Base-by-base conservation (phyloP, 2,113 vertebrate genomes). In the Chaetorhynchus papuensis region DNA sequence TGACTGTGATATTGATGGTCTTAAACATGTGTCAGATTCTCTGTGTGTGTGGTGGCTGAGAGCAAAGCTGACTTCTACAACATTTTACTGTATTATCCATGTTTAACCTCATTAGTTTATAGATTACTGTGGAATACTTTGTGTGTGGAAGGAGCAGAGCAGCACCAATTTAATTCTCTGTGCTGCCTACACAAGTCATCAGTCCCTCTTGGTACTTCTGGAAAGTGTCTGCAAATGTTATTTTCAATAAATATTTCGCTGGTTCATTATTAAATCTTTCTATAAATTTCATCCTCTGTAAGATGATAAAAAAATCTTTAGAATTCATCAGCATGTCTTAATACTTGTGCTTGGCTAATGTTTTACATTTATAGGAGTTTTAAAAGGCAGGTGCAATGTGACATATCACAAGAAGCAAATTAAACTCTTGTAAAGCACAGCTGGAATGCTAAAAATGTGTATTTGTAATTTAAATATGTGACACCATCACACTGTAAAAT, bases 401-500 rank as follows among this genome's bases (percentile, higher is more conserved):
- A 98, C 98, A 98, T 98, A 98, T 98, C 97, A 98, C 97, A 98
- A 98, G 98, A 97, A 98, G 97, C 98, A 98, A 98, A 98, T 98
- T 98, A 98, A 98, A 98, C 97, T 98, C 98, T 98, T 98, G 98
- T 98, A 97, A 98, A 98, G 98, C 98, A 98, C 98, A 98, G 98
- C 98, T 98, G 98, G 98, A 98, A 98, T 98, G 97, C 98, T 98
- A 98, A 98, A 98, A 98, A 98, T 98, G 97, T 98, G 97, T 98
- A 98, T 98, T 98, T 98, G 98, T 98, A 98, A 98, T 98, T 98
- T 98, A 98, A 98, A 98, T 98, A 98, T 97, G 98, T 98, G 98
- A 98, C 98, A 98, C 98, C 96, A 97, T 98, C 97, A 97, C 98
- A 98, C 98, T 98, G 98, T 98, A 98, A 98, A 98, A 98, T 98